Conservation (phyloP, 2,113 vertebrate genomes). For the Xiphophorus couchianus region DNA sequence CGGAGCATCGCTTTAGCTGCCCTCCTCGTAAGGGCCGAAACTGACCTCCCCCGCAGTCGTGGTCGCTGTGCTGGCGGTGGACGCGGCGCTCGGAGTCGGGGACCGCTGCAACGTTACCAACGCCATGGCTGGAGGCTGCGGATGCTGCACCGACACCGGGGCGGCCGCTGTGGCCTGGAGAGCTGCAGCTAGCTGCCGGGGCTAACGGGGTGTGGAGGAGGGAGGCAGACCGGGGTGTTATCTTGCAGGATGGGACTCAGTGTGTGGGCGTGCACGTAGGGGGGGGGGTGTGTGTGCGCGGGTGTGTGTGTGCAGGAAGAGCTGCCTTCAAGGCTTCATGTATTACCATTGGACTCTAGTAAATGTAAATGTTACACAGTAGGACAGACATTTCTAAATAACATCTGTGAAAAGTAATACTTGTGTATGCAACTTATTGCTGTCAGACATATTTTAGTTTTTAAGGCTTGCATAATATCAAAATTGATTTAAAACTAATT, state of each 20-base stretch:
- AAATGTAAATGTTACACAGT: background rate
- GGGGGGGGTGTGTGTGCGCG: background rate
- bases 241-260: constrained; percentile 19
- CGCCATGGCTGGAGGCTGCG: constrained; percentile 85
- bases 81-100: constrained; percentile 93
- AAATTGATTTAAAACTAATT: no score
- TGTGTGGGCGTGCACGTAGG: background rate
- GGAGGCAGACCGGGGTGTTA: constrained; percentile 4
- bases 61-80: constrained; percentile 90
- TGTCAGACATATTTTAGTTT: no score
- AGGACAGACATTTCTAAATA: background rate
- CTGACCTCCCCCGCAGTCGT: constrained; percentile 79
- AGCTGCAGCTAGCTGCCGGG: constrained; percentile 60
- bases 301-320: constrained; percentile 28
- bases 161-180: constrained; percentile 66
- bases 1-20: constrained; percentile 2
- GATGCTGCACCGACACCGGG: constrained; percentile 52
- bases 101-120: constrained; percentile 95
- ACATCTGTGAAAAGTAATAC: no score
- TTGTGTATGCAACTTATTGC: no score
- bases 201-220: constrained; percentile 54
- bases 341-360: background rate
- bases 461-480: no score
- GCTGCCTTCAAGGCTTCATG: background rate
- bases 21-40: background rate